These are phyloP conservation scores for Fissipunctia ypsillon DNA, from an alignment of 2,888 invertebrate species.

Conservation along the genomic window DNA sequence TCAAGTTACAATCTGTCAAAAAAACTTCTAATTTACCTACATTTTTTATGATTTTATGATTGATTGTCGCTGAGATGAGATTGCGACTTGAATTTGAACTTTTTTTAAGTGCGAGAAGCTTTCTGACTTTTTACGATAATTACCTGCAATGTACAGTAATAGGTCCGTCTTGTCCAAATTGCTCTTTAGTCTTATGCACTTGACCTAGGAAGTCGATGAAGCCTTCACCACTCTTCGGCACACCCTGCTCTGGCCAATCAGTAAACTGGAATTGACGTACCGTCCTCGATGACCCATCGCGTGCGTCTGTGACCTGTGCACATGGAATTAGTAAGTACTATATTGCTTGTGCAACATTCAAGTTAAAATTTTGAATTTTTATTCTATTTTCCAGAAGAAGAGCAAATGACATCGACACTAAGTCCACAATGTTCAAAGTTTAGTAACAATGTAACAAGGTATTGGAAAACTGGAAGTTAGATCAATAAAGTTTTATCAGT, in stretches of 20 bases:
- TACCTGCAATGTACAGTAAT: constrained; percentile 99
- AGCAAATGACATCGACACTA: constrained; percentile 41
- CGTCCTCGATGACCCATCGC: constrained; percentile 98
- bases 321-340: background rate
- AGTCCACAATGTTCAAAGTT: constrained; percentile 38
- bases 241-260: constrained; percentile 99
- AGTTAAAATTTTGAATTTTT: constrained; percentile 8
- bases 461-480: constrained; percentile 54
- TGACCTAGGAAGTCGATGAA: constrained; percentile 99
- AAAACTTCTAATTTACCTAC: background rate
- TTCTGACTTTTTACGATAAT: constrained; percentile 1
- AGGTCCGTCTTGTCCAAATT: constrained; percentile 99
- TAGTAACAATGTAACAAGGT: constrained; percentile 46
- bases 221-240: constrained; percentile 99
- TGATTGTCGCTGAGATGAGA: background rate
- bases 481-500: constrained; percentile 56
- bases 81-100: background rate
- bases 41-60: background rate
- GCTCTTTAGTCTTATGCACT: constrained; percentile 99
- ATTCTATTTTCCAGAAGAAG: constrained; percentile 23
- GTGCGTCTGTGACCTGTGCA: constrained; percentile 97
- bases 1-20: background rate
- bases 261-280: constrained; percentile 99
- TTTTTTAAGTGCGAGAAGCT: background rate
- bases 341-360: background rate